phyloP scores from a whole-genome alignment of 2,113 vertebrate species.

The Dicentrarchus labrax region DNA sequence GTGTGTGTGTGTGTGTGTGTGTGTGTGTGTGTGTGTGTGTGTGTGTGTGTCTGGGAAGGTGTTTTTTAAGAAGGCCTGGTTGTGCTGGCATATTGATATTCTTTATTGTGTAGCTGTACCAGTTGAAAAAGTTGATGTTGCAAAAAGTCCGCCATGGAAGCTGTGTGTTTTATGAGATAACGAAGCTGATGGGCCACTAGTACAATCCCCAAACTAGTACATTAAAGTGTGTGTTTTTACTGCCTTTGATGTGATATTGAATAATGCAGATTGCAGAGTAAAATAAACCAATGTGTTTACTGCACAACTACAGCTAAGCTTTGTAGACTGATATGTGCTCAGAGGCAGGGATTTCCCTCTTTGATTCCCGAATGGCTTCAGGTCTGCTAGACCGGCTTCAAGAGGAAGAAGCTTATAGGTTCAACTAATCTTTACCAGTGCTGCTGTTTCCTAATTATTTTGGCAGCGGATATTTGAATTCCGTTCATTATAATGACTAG shows the following conservation, averaged over 20 bases:
- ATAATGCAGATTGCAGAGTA: conserved; percentile 39
- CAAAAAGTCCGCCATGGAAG: conserved; percentile 12
- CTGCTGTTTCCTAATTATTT: conserved; percentile 41
- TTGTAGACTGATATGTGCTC: conserved; percentile 32
- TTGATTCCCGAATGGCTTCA: conserved; percentile 38
- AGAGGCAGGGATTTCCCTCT: conserved; percentile 42
- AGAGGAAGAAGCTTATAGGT: conserved; percentile 23
- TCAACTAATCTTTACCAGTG: conserved; percentile 46
- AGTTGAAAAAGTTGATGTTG: conserved; percentile 15
- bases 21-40: background rate
- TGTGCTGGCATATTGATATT: background rate
- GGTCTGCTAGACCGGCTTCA: conserved; percentile 32
- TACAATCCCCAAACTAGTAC: background rate
- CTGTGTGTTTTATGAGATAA: conserved; percentile 42
- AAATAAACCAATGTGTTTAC: conserved; percentile 40
- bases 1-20: background rate
- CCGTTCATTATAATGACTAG: conserved; percentile 24
- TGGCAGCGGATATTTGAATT: conserved; percentile 28
- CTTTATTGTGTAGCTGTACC: conserved; percentile 10
- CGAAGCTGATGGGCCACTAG: conserved; percentile 14
- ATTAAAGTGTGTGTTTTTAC: conserved; percentile 23
- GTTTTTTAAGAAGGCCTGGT: conserved; percentile 26
- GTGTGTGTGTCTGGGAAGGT: conserved; percentile 18
- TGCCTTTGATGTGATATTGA: conserved; percentile 55
- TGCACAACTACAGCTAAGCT: conserved; percentile 37